Conservation (phyloP, 2,888 invertebrate species). For the Brachylomia viminalis region DNA sequence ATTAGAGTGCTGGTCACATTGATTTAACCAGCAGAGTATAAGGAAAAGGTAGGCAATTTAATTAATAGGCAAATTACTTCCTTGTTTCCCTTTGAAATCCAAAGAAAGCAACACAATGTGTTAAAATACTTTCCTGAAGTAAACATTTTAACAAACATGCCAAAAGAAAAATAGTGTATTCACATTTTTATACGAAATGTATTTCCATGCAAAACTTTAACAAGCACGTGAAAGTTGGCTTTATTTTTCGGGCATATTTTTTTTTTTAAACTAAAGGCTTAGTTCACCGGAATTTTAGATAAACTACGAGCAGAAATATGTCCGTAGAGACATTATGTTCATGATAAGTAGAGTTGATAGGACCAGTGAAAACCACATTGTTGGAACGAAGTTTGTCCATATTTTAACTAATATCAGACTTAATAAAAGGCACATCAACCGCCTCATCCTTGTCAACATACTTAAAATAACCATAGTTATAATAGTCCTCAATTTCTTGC, state of each 20-base stretch:
- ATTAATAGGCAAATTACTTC: not conserved
- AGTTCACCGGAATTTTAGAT: not conserved
- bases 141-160: not conserved
- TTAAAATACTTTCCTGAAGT: not conserved
- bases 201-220: slow-evolving; percentile 2
- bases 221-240: not conserved
- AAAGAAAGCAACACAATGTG: not conserved
- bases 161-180: not conserved
- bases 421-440: slow-evolving; percentile 43
- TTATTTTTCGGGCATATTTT: not conserved
- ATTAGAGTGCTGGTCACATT: not conserved
- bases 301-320: too few species aligned
- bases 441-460: slow-evolving; percentile 11
- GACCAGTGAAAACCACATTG: not conserved
- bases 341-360: not conserved
- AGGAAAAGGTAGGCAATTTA: not conserved
- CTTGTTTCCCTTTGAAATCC: not conserved
- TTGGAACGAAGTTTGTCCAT: not conserved
- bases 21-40: not conserved
- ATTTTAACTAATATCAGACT: slow-evolving; percentile 4
- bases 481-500: slow-evolving; percentile 62
- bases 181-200: not conserved
- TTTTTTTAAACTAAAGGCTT: not conserved
- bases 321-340: not conserved
- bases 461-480: slow-evolving; percentile 47